Evolutionary conservation across 1,140 invertebrate species (phyloP).

Genomic region (Zaprionus inermis): DNA sequence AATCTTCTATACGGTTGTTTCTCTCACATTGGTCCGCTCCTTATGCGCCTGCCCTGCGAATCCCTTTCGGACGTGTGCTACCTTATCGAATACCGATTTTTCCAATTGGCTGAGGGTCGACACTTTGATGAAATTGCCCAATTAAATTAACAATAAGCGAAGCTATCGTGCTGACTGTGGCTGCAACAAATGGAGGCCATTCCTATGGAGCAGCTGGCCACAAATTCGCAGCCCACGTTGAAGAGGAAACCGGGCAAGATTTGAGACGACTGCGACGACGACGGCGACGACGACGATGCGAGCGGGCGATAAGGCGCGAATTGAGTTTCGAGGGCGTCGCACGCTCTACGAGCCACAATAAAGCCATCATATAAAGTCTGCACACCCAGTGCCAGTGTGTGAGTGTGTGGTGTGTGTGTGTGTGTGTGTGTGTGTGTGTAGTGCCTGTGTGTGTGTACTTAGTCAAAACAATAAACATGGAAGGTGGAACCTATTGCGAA

Average conservation of each 20-base stretch:
- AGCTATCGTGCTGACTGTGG: slow-evolving; percentile 43
- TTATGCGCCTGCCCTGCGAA: too few species aligned
- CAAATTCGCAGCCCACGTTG: slow-evolving; percentile 73
- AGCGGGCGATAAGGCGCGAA: slow-evolving; percentile 68
- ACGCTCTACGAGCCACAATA: slow-evolving; percentile 71
- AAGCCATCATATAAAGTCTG: slow-evolving; percentile 56
- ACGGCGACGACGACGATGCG: slow-evolving; percentile 55
- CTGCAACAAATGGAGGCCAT: slow-evolving; percentile 54
- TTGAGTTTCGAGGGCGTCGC: slow-evolving; percentile 72
- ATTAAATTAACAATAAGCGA: slow-evolving; percentile 79
- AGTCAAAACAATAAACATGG: slow-evolving; percentile 81
- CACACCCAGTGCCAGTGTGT: slow-evolving; percentile 15
- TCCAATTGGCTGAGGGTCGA: slow-evolving; percentile 51
- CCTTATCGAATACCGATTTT: slow-evolving; percentile 33
- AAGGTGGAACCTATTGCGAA: slow-evolving; percentile 81
- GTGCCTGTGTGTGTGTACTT: slow-evolving; percentile 60
- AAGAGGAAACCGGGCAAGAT: slow-evolving; percentile 66
- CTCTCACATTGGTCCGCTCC: too few species aligned
- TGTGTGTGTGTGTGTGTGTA: slow-evolving; percentile 43
- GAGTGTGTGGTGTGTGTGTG: background rate
- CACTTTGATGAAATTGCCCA: slow-evolving; percentile 78
- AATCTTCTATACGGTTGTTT: too few species aligned
- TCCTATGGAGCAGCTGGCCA: slow-evolving; percentile 56
- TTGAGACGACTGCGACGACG: slow-evolving; percentile 41
- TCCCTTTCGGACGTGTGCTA: background rate